These are phyloP conservation scores for Drosophila nigrodunni DNA, from an alignment of 1,140 invertebrate species.

Conservation along the genomic window DNA sequence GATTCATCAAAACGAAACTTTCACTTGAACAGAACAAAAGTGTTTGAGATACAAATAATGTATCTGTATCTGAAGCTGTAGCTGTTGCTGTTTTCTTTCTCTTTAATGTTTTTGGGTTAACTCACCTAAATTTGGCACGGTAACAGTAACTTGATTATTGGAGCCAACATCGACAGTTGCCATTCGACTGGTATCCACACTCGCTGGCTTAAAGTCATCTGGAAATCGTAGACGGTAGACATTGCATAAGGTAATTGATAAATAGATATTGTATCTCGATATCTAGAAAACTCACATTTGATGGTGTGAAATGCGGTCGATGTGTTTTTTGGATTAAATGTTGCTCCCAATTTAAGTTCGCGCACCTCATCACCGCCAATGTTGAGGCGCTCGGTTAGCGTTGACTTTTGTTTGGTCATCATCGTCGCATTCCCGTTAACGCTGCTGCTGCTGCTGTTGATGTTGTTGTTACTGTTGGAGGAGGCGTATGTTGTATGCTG, in stretches of 20 bases:
- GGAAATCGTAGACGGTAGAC: constrained; percentile 74
- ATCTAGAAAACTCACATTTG: constrained; percentile 89
- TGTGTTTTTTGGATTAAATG: constrained; percentile 88
- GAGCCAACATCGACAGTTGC: constrained; percentile 94
- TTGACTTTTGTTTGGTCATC: constrained; percentile 82
- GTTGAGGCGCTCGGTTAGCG: constrained; percentile 86
- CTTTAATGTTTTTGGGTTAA: constrained; percentile 3
- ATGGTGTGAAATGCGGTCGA: constrained; percentile 92
- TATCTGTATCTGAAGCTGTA: not conserved
- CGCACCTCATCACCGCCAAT: constrained; percentile 89
- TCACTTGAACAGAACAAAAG: not conserved
- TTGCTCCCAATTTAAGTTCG: constrained; percentile 93
- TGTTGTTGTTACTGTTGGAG: constrained; percentile 40
- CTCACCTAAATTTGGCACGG: constrained; percentile 94
- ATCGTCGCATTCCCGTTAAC: constrained; percentile 62
- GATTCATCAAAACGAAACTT: not conserved
- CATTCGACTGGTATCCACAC: constrained; percentile 95
- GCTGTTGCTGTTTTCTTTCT: too few species aligned
- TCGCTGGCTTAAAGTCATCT: constrained; percentile 99
- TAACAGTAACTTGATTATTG: constrained; percentile 95
- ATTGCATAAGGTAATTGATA: constrained; percentile 27
- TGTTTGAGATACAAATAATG: not conserved
- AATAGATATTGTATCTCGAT: not conserved
- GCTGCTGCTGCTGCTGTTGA: constrained; percentile 32
- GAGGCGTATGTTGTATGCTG: constrained; percentile 44